Evolutionary conservation across 2,888 invertebrate genomes (phyloP), one percentile per base, ranked within the genome.

Genomic region (Magallana nippona): DNA sequence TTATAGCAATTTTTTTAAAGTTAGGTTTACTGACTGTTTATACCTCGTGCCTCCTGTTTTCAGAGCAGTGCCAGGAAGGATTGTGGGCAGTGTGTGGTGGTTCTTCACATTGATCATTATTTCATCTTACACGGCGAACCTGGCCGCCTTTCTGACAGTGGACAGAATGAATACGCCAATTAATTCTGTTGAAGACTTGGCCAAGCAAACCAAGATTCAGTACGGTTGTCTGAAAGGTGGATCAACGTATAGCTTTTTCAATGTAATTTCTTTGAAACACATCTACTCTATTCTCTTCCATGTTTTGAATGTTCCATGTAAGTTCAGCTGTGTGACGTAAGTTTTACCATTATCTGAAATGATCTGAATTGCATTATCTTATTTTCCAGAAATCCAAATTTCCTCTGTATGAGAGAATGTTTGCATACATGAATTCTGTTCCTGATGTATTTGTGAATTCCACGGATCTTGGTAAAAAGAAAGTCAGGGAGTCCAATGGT

Each of bases 41-140:
- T 44, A 8, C 44, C 3, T 44, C 8, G 0, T 44, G 44, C 44
- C 5, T 44, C 44, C 44, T 44, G 44, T 44, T 85, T 57, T 10
- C 86, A 96, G 97, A 93, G 97, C 97, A 1, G 96, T 98, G 89
- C 98, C 98, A 0, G 98, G 98, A 5, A 96, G 99, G 84, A 98
- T 99, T 91, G 99, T 99, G 0, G 98, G 98, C 57, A 97, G 98
- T 81, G 98, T 99, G 1, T 99, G 99, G 99, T 99, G 99, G 99
- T 99, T 99, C 95, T 99, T 99, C 95, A 99, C 99, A 0, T 95
- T 99, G 89, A 99, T 99, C 93, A 96, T 99, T 83, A 98, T 99
- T 87, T 99, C 98, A 83, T 99, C 99, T 32, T 99, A 99, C 94
- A 99, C 99, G 77, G 99, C 99, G 86, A 99, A 99, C 95, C 95